These are phyloP conservation scores for Clinocottus analis DNA, from an alignment of 2,113 vertebrate species.

Conservation along the genomic window DNA sequence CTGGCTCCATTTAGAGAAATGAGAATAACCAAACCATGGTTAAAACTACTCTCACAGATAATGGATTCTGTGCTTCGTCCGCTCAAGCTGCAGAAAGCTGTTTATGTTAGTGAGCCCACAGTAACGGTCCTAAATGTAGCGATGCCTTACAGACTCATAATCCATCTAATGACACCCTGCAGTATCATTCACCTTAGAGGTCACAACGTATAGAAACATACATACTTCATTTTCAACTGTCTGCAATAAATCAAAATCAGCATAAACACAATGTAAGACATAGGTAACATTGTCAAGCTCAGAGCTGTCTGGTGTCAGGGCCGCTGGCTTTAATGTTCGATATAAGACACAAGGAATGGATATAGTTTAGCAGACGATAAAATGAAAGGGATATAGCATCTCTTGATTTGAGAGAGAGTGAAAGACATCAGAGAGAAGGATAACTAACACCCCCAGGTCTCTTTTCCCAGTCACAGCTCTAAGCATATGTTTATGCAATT, in stretches of 20 bases:
- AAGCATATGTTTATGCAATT: conserved; percentile 50
- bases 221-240: background rate
- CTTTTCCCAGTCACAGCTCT: conserved; percentile 63
- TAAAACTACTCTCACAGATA: background rate
- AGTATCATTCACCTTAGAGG: background rate
- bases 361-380: conserved; percentile 34
- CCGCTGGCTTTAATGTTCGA: conserved; percentile 39
- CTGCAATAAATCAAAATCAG: background rate
- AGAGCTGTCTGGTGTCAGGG: conserved; percentile 18
- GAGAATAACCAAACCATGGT: background rate
- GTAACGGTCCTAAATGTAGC: background rate
- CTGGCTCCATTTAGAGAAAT: background rate
- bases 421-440: conserved; percentile 54
- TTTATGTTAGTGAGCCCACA: background rate
- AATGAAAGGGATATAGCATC: conserved; percentile 51
- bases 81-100: background rate
- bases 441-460: conserved; percentile 55
- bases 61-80: background rate
- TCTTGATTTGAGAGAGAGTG: conserved; percentile 47
- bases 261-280: background rate
- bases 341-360: conserved; percentile 31
- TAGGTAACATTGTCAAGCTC: conserved; percentile 1
- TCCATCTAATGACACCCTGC: background rate
- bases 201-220: background rate
- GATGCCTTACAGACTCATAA: background rate